Evolutionary conservation across 2,113 vertebrate species (phyloP), one percentile per base, ranked within the genome.

Genomic region (human): DNA sequence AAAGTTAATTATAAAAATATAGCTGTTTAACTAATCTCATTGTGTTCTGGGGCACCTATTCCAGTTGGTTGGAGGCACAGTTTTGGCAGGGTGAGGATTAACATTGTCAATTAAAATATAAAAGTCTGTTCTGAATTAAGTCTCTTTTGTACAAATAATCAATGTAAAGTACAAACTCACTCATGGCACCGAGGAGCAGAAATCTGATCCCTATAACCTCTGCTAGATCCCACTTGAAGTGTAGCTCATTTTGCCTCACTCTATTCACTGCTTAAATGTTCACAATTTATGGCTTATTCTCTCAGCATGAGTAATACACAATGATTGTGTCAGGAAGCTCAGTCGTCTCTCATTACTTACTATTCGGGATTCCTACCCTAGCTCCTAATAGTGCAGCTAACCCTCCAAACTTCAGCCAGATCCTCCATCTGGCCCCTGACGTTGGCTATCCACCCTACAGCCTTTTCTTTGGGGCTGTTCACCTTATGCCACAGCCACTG

Each of bases 1-100:
- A 89, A 94, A 88, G 89, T 83, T 92, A 96, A 94, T 92, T 89
- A 83, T 95, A 45, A 96, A 76, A 81, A 76, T 57, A 70, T 32
- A 38, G 27, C 87, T 92, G 38, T 81, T 92, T 88, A 94, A 45
- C 57, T 76, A 73, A 80, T 93, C 11, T 83, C 89, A 78, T 70
- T 48, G 4, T 72, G 18, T 91, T 92, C 85, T 90, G 52, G 66
- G 61, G 40, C 55, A 92, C 59, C 5, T 82, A 50, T 81, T 93
- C 30, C 13, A 90, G 45, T 85, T 94, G 40, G 68, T 78, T 97
- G 55, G 40, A 79, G 40, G 87, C 43, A 95, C n/a, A 75, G 16
- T 1, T 86, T 88, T 14, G 40, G 45, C 72, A 94, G 23, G 14
- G 55, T 79, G 40, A 95, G 40, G 35, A 84, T 90, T 90, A 94